These are phyloP conservation scores for Colletes latitarsis DNA, from an alignment of 1,140 invertebrate species.

Conservation along the genomic window DNA sequence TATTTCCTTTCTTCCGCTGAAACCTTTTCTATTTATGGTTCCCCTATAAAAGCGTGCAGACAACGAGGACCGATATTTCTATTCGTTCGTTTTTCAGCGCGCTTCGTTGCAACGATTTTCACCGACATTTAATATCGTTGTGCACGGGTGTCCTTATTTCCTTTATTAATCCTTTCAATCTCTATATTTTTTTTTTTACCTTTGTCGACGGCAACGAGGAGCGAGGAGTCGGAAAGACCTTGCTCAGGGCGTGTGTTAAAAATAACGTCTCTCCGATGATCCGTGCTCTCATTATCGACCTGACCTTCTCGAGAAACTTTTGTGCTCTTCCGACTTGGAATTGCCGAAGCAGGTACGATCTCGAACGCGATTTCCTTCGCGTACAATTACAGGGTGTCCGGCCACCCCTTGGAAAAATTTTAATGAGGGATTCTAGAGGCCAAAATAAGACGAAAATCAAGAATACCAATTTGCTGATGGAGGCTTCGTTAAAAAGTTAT, in stretches of 20 bases:
- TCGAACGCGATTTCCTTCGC: not conserved
- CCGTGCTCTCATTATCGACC: slow-evolving; percentile 20
- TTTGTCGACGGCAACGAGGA: not conserved
- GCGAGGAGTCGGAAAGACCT: not conserved
- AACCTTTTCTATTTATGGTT: not conserved
- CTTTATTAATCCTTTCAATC: too few species aligned
- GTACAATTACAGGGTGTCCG: too few species aligned
- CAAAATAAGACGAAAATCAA: too few species aligned
- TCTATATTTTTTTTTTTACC: too few species aligned
- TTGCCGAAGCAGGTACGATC: not conserved
- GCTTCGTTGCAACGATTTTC: too few species aligned
- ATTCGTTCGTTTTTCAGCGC: not conserved
- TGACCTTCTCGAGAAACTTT: slow-evolving; percentile 9
- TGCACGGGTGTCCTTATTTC: too few species aligned
- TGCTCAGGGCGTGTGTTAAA: slow-evolving; percentile 2
- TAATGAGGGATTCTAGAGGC: too few species aligned
- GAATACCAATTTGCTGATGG: too few species aligned
- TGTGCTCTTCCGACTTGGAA: not conserved
- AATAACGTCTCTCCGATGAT: slow-evolving; percentile 28
- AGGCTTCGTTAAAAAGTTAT: too few species aligned
- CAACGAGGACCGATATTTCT: not conserved
- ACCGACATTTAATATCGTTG: too few species aligned
- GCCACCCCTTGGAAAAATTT: too few species aligned
- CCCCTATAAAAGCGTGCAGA: not conserved
- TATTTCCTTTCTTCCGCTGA: not conserved